phyloP scores from a whole-genome alignment of 2,888 invertebrate species.

The Sepioteuthis lessoniana region DNA sequence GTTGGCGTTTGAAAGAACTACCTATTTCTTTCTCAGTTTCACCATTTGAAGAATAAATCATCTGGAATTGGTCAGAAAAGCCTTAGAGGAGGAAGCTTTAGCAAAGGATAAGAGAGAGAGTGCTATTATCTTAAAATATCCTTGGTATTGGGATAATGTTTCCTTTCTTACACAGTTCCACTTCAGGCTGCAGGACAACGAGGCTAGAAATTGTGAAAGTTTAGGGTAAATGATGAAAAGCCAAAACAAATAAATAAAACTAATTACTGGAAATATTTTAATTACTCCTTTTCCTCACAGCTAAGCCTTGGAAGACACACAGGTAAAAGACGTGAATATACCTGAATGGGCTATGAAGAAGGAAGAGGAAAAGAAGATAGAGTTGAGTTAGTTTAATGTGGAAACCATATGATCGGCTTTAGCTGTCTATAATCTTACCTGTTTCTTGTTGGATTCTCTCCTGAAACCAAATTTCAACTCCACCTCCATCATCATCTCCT shows the following conservation, averaged over 20 bases:
- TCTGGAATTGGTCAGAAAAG: not conserved
- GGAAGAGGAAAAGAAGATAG: not conserved
- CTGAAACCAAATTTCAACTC: not conserved
- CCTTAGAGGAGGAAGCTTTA: not conserved
- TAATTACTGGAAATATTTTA: not conserved
- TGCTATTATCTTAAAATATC: not conserved
- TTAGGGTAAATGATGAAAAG: not conserved
- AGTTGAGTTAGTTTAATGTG: not conserved
- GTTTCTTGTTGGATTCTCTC: not conserved
- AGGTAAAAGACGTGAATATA: not conserved
- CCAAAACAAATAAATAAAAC: not conserved
- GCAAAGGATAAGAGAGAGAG: not conserved
- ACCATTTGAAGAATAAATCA: not conserved
- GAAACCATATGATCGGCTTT: not conserved
- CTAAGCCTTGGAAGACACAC: not conserved
- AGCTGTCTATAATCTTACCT: not conserved
- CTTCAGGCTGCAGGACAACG: not conserved
- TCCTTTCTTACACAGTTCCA: not conserved
- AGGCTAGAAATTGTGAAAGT: not conserved
- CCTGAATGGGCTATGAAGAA: not conserved
- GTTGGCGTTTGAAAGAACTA: not conserved
- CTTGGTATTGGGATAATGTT: not conserved
- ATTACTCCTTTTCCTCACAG: constrained; percentile 10
- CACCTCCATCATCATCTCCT: not conserved
- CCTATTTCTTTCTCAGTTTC: not conserved